phyloP scores from a whole-genome alignment of 1,140 invertebrate species.

The Nebria ingens region DNA sequence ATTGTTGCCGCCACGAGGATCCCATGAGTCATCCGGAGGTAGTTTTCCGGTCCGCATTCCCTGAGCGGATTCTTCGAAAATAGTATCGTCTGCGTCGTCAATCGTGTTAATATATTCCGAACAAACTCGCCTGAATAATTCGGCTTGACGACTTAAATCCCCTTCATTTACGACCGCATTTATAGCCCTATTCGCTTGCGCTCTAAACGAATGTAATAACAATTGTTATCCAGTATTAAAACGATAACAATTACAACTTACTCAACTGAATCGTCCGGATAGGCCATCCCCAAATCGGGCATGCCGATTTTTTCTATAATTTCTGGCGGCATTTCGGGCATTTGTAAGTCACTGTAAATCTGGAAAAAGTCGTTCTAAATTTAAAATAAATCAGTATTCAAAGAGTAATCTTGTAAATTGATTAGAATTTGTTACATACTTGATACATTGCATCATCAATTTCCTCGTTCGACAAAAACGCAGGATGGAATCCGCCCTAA shows the following conservation, averaged over 20 bases:
- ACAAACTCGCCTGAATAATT: slow-evolving; percentile 47
- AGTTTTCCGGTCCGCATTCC: slow-evolving; percentile 32
- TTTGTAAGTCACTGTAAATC: slow-evolving; percentile 30
- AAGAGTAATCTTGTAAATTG: too few species aligned
- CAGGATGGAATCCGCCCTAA: too few species aligned
- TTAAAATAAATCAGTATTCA: too few species aligned
- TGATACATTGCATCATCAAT: too few species aligned
- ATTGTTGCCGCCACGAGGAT: slow-evolving; percentile 21
- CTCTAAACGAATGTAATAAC: too few species aligned
- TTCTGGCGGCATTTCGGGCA: slow-evolving; percentile 47
- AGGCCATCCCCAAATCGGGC: slow-evolving; percentile 52
- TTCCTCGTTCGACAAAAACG: too few species aligned
- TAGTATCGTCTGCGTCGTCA: slow-evolving; percentile 43
- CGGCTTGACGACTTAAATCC: slow-evolving; percentile 13
- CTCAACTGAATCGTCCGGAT: slow-evolving; percentile 53
- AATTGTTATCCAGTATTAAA: too few species aligned
- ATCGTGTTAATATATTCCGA: slow-evolving; percentile 37
- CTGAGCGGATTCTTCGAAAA: slow-evolving; percentile 37
- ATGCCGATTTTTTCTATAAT: slow-evolving; percentile 18
- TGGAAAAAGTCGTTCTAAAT: too few species aligned
- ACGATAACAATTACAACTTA: neutral
- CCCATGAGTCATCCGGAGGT: slow-evolving; percentile 32
- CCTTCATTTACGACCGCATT: too few species aligned
- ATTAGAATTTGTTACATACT: too few species aligned
- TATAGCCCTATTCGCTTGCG: too few species aligned